A percentile compares a stretch with the other conserved stretches of the same genome.
These are phyloP conservation scores for Pitta sordida DNA, from an alignment of 2,113 vertebrate genomes.

Conservation along the genomic window DNA sequence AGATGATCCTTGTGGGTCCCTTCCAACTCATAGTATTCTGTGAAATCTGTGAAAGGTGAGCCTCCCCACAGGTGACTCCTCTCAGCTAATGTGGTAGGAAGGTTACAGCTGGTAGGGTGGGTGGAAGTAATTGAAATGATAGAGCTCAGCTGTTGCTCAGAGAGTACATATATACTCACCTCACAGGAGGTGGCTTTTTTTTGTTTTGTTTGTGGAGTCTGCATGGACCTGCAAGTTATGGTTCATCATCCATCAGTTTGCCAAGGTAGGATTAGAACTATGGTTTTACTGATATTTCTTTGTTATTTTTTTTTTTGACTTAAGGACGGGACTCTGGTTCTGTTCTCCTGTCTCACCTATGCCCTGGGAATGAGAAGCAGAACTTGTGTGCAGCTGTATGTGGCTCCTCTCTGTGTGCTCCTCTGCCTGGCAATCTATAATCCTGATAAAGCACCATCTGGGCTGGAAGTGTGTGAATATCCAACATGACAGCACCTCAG, in stretches of 20 bases:
- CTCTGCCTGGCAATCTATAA: conserved; percentile 18
- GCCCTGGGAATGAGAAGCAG: background rate
- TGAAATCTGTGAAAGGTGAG: too few relatives aligned
- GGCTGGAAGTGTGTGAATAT: conserved; percentile 35
- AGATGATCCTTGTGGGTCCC: too few relatives aligned
- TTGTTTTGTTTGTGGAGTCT: background rate
- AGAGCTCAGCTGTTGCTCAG: background rate
- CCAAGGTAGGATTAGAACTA: background rate
- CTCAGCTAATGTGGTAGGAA: background rate
- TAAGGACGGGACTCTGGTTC: background rate
- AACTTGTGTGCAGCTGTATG: accelerated
- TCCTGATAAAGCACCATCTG: conserved; percentile 50
- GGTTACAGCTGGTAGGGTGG: background rate
- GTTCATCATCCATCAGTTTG: background rate
- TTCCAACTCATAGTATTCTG: too few relatives aligned
- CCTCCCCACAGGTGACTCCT: background rate
- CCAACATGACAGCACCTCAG: conserved; percentile 9
- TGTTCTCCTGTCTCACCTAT: background rate
- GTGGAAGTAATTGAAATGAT: background rate
- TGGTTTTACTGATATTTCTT: background rate
- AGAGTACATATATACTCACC: background rate
- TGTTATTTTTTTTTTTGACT: background rate
- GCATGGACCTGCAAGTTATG: accelerated
- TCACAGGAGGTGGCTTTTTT: background rate
- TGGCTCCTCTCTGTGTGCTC: background rate